Base-by-base conservation (phyloP, 2,888 invertebrate species). In the Aleiodes alternator region DNA sequence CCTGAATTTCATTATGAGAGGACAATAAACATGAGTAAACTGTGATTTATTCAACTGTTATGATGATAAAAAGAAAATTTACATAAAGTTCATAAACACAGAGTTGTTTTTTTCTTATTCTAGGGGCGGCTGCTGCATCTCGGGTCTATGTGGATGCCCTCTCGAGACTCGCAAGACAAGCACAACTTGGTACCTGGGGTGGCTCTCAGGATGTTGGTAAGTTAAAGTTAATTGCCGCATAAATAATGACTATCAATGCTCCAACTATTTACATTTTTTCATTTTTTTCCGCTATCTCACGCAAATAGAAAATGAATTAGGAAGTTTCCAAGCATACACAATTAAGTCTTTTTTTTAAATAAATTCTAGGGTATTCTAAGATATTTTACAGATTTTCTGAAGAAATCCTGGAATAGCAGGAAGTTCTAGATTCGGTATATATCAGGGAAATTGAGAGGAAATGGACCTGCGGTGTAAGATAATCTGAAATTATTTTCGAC, bases 121-220 rank as follows among this genome's bases (percentile, higher is more conserved):
- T 91, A 97, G 96, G 96, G 89, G 96, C 96, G 78, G 96, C 96
- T 76, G 95, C 96, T 79, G 96, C 97, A 53, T 96, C 96, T 48
- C 93, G 96, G 72, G 90, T 96, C 83, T 97, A 97, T 90, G 96
- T 96, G 86, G 97, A 97, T 86, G 95, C 96, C 80, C 94, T 97
- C 88, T 95, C 95, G 82, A 96, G 96, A 90, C 92, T 97, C 88
- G 96, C 96, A 78, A 92, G 95, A 82, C 96, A 97, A 89, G 96
- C 97, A 73, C 96, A 97, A 90, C 96, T 97, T 90, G 96, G 96
- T 82, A 95, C 95, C 56, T 95, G 95, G 95, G 95, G 95, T 82
- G 96, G 96, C 89, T 96, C 96, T 82, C 94, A 95, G 81, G 97
- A 97, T 92, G 96, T 97, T 84, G 97, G 97, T 97, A 92, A 93